A percentile compares a stretch with the other conserved stretches of the same genome.
These are phyloP conservation scores for Cristatella mucedo DNA, from an alignment of 2,888 invertebrate species.

Conservation along the genomic window DNA sequence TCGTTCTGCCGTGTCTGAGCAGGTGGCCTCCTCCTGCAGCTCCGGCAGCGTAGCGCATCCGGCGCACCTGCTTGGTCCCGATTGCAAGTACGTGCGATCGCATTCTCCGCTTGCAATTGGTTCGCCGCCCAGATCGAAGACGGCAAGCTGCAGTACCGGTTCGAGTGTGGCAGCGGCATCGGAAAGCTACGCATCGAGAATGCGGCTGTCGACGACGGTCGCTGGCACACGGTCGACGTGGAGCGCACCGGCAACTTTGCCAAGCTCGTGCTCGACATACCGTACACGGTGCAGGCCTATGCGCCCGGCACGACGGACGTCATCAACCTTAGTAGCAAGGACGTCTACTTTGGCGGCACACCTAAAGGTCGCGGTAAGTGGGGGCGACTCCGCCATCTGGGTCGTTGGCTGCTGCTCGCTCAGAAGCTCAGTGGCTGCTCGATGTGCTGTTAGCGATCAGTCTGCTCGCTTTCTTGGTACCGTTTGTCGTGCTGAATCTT, in stretches of 20 bases:
- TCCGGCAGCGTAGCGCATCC: too few relatives aligned
- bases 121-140: constrained; percentile 49
- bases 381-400: too few relatives aligned
- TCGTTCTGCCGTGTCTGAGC: too few relatives aligned
- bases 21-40: too few relatives aligned
- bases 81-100: too few relatives aligned
- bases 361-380: constrained; percentile 21
- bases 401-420: too few relatives aligned
- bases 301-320: constrained; percentile 67
- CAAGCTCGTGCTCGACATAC: constrained; percentile 60
- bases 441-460: too few relatives aligned
- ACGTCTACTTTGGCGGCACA: constrained; percentile 67
- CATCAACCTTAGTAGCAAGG: constrained; percentile 65
- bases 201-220: constrained; percentile 62
- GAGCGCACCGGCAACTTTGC: constrained; percentile 63
- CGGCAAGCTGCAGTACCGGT: constrained; percentile 71
- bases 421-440: too few relatives aligned
- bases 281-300: constrained; percentile 48
- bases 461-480: too few relatives aligned
- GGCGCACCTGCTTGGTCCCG: too few relatives aligned
- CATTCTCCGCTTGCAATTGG: neutral
- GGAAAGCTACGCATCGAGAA: constrained; percentile 57
- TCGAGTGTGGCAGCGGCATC: constrained; percentile 80
- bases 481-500: too few relatives aligned
- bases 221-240: constrained; percentile 62